Evolutionary conservation across 2,113 vertebrate species (phyloP).

Genomic region (Aphyosemion australe): DNA sequence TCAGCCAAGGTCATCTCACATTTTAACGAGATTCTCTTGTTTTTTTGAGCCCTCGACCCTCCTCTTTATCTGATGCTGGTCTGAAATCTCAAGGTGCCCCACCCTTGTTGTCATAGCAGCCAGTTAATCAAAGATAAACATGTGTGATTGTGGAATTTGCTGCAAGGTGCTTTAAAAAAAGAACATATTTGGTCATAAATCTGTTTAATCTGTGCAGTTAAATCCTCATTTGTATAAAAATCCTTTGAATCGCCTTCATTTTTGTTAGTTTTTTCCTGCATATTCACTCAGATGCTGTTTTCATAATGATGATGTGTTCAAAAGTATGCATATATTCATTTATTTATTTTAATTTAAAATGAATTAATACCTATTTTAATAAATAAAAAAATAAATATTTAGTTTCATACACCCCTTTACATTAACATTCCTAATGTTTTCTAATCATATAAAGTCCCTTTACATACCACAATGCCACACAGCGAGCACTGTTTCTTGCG

Average conservation of each 20-base stretch:
- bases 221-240: slow-evolving; percentile 70
- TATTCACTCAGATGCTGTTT: too few species aligned
- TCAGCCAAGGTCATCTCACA: slow-evolving; percentile 79
- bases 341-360: too few species aligned
- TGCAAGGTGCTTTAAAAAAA: slow-evolving; percentile 50
- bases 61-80: slow-evolving; percentile 66
- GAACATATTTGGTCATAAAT: slow-evolving; percentile 58
- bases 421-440: too few species aligned
- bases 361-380: too few species aligned
- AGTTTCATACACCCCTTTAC: too few species aligned
- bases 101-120: slow-evolving; percentile 51
- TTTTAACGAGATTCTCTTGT: slow-evolving; percentile 79
- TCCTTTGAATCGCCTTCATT: slow-evolving; percentile 61
- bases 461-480: slow-evolving; percentile 87
- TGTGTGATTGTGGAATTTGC: slow-evolving; percentile 59
- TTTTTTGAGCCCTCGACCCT: slow-evolving; percentile 25
- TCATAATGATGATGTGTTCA: too few species aligned
- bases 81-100: slow-evolving; percentile 69
- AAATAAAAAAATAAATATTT: too few species aligned
- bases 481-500: slow-evolving; percentile 95
- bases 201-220: slow-evolving; percentile 69
- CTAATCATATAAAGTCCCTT: background rate
- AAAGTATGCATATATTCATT: too few species aligned
- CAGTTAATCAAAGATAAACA: slow-evolving; percentile 59
- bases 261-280: slow-evolving; percentile 27